Percentiles rank a stretch among this genome's conserved stretches.
These are phyloP conservation scores for Oxytorus armatus DNA, from an alignment of 2,888 invertebrate species.

Conservation along the genomic window DNA sequence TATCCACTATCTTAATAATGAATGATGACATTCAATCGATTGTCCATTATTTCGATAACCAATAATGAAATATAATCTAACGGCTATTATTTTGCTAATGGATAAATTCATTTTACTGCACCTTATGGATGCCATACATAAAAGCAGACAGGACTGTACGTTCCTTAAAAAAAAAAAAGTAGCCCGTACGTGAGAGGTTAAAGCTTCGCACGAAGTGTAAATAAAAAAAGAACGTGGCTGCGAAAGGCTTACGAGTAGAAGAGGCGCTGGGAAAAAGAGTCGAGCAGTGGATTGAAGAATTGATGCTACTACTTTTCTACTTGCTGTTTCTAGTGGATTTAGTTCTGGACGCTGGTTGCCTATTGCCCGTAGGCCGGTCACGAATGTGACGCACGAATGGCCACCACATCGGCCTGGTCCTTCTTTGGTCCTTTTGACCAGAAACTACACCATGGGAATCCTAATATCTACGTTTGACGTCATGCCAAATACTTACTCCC, in stretches of 20 bases:
- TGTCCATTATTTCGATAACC: too few relatives aligned
- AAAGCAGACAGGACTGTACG: background rate
- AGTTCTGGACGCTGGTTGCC: slow-evolving; percentile 42
- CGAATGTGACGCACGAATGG: slow-evolving; percentile 81
- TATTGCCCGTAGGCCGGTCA: slow-evolving; percentile 81
- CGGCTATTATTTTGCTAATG: too few relatives aligned
- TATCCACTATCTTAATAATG: too few relatives aligned
- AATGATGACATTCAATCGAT: too few relatives aligned
- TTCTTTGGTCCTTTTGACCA: slow-evolving; percentile 72
- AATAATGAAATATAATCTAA: too few relatives aligned
- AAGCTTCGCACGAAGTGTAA: slow-evolving; percentile 56
- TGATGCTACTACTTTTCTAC: slow-evolving; percentile 53
- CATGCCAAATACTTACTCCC: slow-evolving; percentile 83
- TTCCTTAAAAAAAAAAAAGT: background rate
- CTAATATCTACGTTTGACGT: slow-evolving; percentile 83
- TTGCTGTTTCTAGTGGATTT: slow-evolving; percentile 48
- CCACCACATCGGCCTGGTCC: slow-evolving; percentile 73
- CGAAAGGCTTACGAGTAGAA: slow-evolving; percentile 8
- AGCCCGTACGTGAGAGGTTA: background rate
- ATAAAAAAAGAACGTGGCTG: background rate
- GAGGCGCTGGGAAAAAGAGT: slow-evolving; percentile 38
- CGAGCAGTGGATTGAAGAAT: slow-evolving; percentile 55
- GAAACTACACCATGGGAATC: slow-evolving; percentile 78
- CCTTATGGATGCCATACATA: background rate
- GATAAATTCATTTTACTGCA: background rate